A percentile compares a stretch with the other conserved stretches of the same genome.
These are phyloP conservation scores for Cossypha caffra DNA, from an alignment of 2,797 vertebrate species.

Conservation along the genomic window DNA sequence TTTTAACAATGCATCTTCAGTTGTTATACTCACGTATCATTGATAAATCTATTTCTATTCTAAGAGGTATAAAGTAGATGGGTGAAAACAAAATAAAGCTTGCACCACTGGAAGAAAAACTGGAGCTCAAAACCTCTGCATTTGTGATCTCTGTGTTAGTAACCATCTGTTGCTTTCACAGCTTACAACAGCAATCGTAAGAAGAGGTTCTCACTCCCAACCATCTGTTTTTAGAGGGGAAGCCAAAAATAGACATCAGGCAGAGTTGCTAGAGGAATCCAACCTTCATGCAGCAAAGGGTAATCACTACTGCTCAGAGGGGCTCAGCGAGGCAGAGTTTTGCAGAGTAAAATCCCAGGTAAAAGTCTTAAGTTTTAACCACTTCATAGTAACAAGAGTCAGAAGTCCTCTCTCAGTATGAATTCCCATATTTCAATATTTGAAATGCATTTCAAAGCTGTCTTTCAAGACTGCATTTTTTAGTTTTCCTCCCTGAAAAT, in stretches of 20 bases:
- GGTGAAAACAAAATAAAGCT: neutral
- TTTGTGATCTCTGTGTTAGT: conserved; percentile 32
- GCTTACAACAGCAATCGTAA: conserved; percentile 34
- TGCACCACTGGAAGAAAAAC: neutral
- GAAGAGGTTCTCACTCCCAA: conserved; percentile 55
- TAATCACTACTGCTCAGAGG: neutral
- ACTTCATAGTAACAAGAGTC: neutral
- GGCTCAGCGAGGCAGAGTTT: neutral
- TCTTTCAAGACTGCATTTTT: neutral
- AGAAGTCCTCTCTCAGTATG: neutral
- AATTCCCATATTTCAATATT: neutral
- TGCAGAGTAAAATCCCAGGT: neutral
- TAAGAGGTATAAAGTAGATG: neutral
- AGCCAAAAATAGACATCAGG: conserved; percentile 74
- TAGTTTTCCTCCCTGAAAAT: neutral
- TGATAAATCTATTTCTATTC: neutral
- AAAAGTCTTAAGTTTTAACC: neutral
- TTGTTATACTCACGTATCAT: neutral
- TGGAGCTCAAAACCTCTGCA: neutral
- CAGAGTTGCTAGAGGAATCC: conserved; percentile 43
- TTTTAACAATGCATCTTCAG: neutral
- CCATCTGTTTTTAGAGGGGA: conserved; percentile 73
- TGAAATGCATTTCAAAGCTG: conserved; percentile 9
- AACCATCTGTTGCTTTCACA: conserved; percentile 70
- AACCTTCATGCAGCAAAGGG: conserved; percentile 48